Conservation (phyloP, 1,140 invertebrate species). For the Lepidurus packardi region DNA sequence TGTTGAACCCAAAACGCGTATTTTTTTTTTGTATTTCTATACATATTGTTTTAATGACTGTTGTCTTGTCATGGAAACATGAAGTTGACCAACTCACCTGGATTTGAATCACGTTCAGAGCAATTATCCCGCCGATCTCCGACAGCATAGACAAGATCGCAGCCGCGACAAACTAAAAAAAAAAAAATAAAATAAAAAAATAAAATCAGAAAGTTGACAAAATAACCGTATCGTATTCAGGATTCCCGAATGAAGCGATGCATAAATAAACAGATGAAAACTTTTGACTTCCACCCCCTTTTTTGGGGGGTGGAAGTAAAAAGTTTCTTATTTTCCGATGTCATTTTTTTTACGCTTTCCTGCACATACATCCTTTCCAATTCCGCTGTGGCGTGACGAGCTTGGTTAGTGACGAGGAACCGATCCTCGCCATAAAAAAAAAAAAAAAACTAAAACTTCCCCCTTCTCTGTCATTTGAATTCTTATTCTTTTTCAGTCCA, state of each 20-base stretch:
- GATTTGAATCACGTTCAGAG: constrained; percentile 44
- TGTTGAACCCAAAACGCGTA: constrained; percentile 37
- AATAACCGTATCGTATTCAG: too few relatives aligned
- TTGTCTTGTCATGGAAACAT: background rate
- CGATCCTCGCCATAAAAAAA: background rate
- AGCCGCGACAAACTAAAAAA: constrained; percentile 43
- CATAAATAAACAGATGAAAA: background rate
- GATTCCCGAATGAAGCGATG: background rate
- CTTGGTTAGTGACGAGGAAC: constrained; percentile 19
- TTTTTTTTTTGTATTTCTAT: constrained; percentile 26
- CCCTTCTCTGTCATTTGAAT: background rate
- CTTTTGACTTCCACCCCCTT: background rate
- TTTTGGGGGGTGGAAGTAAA: background rate
- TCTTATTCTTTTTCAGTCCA: too few relatives aligned
- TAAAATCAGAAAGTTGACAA: too few relatives aligned
- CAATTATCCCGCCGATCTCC: constrained; percentile 45
- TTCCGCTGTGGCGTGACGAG: background rate
- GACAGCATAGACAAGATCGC: constrained; percentile 43
- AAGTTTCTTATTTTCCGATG: background rate
- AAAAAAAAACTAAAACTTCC: background rate
- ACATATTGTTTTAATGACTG: background rate
- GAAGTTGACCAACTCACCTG: constrained; percentile 40
- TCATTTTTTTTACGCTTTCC: background rate
- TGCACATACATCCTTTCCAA: background rate
- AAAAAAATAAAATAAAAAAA: background rate